Base-by-base conservation (phyloP, 2,888 invertebrate species). In the Euclidia mi region DNA sequence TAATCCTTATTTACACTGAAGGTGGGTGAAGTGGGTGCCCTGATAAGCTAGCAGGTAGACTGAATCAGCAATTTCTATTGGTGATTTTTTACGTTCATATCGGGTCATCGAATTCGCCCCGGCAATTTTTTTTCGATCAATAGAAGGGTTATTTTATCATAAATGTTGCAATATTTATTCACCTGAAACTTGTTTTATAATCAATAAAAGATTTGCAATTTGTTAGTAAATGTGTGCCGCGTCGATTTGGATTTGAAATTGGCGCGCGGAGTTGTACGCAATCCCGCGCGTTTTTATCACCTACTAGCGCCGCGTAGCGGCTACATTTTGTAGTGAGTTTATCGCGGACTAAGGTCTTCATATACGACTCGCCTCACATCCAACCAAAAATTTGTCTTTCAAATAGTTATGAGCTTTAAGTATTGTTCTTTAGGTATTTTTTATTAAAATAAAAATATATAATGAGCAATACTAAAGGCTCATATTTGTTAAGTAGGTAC, bases 1-100 rank as follows among this genome's bases (percentile, higher is more conserved):
- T 91, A 90, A 92, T 92, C 92, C 90, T 82, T 93, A 84, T 93
- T 92, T 91, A 82, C 92, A 90, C 71, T 88, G 85, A 83, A 84
- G 85, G 90, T 87, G 84, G 61, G 83, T 93, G 87, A 90, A 92
- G 92, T 92, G 92, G 87, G 81, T 83, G 79, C 56, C 69, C 78
- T 76, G 93, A 93, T 93, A 93, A 93, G 89, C 73, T 65, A 72
- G 69, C 81, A 87, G 82, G 84, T 85, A 85, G 77, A 87, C 81
- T 63, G 70, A 84, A 79, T 81, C 65, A 78, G 73, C 60, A 76
- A 83, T 87, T 88, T 85, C 81, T 84, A 89, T 89, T 88, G 86
- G 87, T 80, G 75, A 83, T 79, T 85, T 81, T 83, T 83, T 71
- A 68, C 60, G 57, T 64, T 64, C 76, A 59, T 84, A 87, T 81